Evolutionary conservation across 2,888 invertebrate species (phyloP).

Genomic region (Eristalis tenax): DNA sequence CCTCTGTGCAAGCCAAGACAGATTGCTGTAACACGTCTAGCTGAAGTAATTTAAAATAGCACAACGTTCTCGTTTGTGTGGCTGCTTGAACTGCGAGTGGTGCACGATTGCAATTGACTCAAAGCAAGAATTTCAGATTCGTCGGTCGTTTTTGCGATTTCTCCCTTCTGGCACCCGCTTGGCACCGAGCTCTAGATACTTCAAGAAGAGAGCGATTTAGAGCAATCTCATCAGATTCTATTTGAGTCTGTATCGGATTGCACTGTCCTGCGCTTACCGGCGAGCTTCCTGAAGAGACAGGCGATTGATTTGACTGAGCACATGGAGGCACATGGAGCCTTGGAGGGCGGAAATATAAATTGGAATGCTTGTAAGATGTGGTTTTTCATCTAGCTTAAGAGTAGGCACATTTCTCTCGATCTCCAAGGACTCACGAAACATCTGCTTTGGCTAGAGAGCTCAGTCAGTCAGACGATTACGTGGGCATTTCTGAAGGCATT

Average conservation of each 20-base stretch:
- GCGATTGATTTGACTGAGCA: not conserved
- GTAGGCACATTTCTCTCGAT: not conserved
- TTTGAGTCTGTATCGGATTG: conserved; percentile 1
- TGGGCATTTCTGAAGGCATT: conserved; percentile 13
- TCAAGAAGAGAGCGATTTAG: conserved; percentile 18
- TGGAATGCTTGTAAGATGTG: no score
- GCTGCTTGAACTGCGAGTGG: not conserved
- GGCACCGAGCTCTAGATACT: conserved; percentile 10
- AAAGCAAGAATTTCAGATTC: conserved; percentile 42
- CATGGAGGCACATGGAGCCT: no score
- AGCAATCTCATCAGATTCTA: conserved; percentile 38
- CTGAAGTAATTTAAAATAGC: conserved; percentile 41
- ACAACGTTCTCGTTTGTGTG: conserved; percentile 16
- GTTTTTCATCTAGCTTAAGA: not conserved
- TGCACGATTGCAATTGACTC: conserved; percentile 26
- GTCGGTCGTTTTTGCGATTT: not conserved
- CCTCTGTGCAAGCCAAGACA: conserved; percentile 8
- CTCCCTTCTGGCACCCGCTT: conserved; percentile 40
- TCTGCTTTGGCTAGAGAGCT: conserved; percentile 41
- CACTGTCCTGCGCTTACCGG: conserved; percentile 2
- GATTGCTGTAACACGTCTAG: conserved; percentile 28
- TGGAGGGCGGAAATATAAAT: not conserved
- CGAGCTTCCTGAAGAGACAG: conserved; percentile 35
- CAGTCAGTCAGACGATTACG: conserved; percentile 43
- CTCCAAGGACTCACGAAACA: conserved; percentile 10